Base-by-base conservation (phyloP, 2,113 vertebrate genomes). In the Cairina moschata region DNA sequence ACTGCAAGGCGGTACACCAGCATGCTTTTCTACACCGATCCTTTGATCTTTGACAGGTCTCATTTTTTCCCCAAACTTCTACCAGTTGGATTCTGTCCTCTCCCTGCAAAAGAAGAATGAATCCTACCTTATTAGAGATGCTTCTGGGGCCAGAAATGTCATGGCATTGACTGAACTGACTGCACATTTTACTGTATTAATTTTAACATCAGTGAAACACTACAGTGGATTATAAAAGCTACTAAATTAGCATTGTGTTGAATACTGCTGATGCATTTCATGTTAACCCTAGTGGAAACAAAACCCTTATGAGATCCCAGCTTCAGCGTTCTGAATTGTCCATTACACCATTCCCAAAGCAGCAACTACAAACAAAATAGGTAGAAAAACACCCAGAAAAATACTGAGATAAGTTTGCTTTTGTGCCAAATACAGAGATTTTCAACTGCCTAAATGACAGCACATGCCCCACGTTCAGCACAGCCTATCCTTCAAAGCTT, bases 401-500 rank as follows among this genome's bases (percentile, higher is more conserved):
- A 29, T 7, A 25, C 26, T 16, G 40, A 26, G 25, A 86, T 38
- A 63, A 32, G 22, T 29, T 23, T 2, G 0, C 32, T 83, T 26
- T 44, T 28, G 28, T n/a, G 44, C 62, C n/a, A 62, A 74, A 65
- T 12, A 25, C 0, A 0, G 21, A 9, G 22, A 4, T 13, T 25
- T 68, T 29, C 59, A 78, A 3, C 22, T 44, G 60, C 71, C 52
- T 1, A 1, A 44, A 6, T 1, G 13, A 40, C 25, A 21, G 11
- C 3, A 2, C 31, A 9, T 36, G 59, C 0, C 1, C 20, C 42
- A 22, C 0, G 1, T 26, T 21, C 7, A 32, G 36, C 25, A 55
- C 20, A 29, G 31, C 14, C 42, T 17, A 8, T 11, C n/a, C 17
- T 9, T 8, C 22, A 23, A 23, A 67, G 31, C 34, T 56, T 44